A percentile compares a stretch with the other conserved stretches of the same genome.
phyloP scores from a whole-genome alignment of 2,113 vertebrate genomes.

The Porphyrio hochstetteri region DNA sequence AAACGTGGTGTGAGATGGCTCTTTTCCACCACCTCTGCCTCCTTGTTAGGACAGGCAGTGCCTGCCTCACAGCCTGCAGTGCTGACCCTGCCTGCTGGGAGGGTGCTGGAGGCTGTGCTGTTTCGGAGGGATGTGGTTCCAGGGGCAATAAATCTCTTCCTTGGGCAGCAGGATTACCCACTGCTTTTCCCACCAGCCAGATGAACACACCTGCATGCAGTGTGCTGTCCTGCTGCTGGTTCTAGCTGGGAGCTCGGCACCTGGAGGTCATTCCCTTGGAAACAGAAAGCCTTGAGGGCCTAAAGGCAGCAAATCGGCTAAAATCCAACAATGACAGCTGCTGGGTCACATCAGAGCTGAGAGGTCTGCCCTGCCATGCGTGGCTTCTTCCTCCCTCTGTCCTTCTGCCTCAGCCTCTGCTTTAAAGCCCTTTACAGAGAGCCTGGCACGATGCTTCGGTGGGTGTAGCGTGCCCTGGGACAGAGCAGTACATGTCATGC shows the following conservation, averaged over 20 bases:
- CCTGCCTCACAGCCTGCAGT: background rate
- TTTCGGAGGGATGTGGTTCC: background rate
- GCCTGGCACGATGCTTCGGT: background rate
- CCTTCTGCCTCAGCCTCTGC: background rate
- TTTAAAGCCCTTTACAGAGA: background rate
- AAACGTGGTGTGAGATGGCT: background rate
- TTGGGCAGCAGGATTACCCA: background rate
- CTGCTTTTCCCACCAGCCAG: background rate
- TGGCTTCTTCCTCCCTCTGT: background rate
- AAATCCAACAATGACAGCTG: background rate
- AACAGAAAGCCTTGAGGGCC: background rate
- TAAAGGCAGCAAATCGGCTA: background rate
- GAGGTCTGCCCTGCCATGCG: background rate
- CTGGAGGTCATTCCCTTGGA: slow-evolving; percentile 12
- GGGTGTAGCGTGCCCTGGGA: background rate
- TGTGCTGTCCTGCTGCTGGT: accelerated
- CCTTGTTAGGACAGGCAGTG: background rate
- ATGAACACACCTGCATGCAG: background rate
- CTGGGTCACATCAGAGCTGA: accelerated
- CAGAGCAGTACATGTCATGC: accelerated
- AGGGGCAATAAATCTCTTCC: background rate
- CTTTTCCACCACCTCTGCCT: background rate
- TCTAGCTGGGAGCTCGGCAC: background rate
- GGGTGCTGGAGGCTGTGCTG: background rate
- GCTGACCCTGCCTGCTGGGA: background rate